A percentile compares a stretch with the other conserved stretches of the same genome.
These are phyloP conservation scores for Pseudococcus longispinus DNA, from an alignment of 2,888 invertebrate species.

Conservation along the genomic window DNA sequence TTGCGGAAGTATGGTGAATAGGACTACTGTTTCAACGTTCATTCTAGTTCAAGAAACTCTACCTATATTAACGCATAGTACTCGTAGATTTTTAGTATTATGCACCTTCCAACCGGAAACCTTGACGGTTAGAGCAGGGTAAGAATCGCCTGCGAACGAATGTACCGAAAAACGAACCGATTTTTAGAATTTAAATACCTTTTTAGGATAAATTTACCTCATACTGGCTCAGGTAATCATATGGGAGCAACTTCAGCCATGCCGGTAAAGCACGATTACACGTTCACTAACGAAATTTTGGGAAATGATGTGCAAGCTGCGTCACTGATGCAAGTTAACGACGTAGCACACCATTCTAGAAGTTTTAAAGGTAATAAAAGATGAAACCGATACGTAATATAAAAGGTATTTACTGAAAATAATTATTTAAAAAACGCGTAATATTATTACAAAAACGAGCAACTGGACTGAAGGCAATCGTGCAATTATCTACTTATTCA, in stretches of 20 bases:
- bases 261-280: constrained; percentile 34
- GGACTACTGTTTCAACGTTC: constrained; percentile 81
- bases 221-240: constrained; percentile 34
- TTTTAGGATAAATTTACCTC: constrained; percentile 57
- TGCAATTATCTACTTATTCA: constrained; percentile 64
- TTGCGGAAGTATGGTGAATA: constrained; percentile 78
- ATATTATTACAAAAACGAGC: constrained; percentile 5
- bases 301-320: constrained; percentile 60
- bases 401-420: constrained; percentile 32
- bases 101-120: constrained; percentile 84
- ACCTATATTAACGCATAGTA: constrained; percentile 82
- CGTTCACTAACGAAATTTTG: constrained; percentile 57
- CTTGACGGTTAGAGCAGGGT: constrained; percentile 79
- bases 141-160: constrained; percentile 28
- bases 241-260: constrained; percentile 32
- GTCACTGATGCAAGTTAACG: constrained; percentile 58
- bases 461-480: neutral
- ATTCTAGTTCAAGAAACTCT: constrained; percentile 84
- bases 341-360: constrained; percentile 20
- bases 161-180: neutral
- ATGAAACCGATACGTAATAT: neutral
- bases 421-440: neutral
- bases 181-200: neutral
- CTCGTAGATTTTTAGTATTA: constrained; percentile 78
- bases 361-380: constrained; percentile 50